Conservation (phyloP, 1,140 invertebrate genomes). For the Schmidtea mediterranea region DNA sequence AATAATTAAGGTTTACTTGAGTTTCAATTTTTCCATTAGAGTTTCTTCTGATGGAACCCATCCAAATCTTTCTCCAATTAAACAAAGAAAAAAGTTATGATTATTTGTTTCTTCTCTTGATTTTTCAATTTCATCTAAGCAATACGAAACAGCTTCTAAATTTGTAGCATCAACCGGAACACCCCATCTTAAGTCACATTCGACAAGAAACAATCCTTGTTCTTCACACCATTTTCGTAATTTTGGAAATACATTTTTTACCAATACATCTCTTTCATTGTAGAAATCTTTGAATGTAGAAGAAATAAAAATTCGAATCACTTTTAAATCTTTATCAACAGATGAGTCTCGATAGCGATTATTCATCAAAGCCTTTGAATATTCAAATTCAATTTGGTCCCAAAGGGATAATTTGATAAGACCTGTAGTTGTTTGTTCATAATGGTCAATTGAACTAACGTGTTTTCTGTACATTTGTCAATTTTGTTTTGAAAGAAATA, state of each 20-base stretch:
- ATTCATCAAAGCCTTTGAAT: no score
- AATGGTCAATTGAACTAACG: no score
- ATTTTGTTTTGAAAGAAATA: no score
- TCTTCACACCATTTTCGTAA: conserved; percentile 22
- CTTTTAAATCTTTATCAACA: conserved; percentile 8
- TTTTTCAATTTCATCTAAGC: conserved; percentile 20
- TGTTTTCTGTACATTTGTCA: no score
- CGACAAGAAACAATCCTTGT: conserved; percentile 15
- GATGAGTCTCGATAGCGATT: no score
- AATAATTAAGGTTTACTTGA: conserved; percentile 7
- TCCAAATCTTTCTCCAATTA: conserved; percentile 21
- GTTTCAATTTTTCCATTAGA: conserved; percentile 12
- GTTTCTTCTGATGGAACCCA: conserved; percentile 18
- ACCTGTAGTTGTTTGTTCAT: no score
- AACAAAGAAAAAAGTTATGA: conserved; percentile 19
- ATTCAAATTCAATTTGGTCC: no score
- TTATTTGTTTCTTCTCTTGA: conserved; percentile 16
- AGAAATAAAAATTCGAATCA: conserved; percentile 22
- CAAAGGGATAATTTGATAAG: no score
- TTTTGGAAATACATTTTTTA: conserved; percentile 24
- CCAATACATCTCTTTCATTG: conserved; percentile 22
- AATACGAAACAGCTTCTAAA: conserved; percentile 16
- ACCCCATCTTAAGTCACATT: conserved; percentile 25
- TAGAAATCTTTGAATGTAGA: conserved; percentile 26
- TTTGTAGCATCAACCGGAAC: conserved; percentile 19